Conservation (phyloP, 2,888 invertebrate genomes). For the Acrocyrtus sp. region DNA sequence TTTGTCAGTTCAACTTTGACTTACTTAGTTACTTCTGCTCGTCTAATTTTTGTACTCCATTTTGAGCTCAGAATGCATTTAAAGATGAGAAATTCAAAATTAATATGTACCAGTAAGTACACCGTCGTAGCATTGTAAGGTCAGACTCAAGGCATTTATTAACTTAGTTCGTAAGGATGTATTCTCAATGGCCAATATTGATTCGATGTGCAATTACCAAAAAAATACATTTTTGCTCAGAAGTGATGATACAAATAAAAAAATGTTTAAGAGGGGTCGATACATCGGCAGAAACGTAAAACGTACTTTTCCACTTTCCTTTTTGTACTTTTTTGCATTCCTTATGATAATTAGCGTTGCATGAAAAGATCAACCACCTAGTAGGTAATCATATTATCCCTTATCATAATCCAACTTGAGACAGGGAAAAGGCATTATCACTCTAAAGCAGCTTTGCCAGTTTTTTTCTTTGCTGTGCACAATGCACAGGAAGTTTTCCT, state of each 20-base stretch:
- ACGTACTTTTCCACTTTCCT: neutral
- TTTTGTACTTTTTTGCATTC: slow-evolving; percentile 6
- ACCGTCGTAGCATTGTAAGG: slow-evolving; percentile 22
- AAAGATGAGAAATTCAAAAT: slow-evolving; percentile 14
- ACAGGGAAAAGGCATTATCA: neutral
- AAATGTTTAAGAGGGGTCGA: slow-evolving; percentile 44
- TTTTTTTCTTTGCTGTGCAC: too few species aligned
- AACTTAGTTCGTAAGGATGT: slow-evolving; percentile 15
- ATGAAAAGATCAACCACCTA: slow-evolving; percentile 6
- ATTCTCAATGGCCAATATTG: neutral
- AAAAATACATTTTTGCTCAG: slow-evolving; percentile 41
- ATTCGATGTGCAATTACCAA: neutral
- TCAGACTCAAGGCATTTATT: slow-evolving; percentile 49
- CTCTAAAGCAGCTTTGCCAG: too few species aligned
- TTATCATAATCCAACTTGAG: neutral
- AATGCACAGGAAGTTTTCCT: neutral
- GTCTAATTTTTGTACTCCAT: slow-evolving; percentile 29
- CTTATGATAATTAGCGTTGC: slow-evolving; percentile 9
- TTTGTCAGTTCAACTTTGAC: neutral
- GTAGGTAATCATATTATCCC: neutral
- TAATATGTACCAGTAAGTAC: slow-evolving; percentile 3
- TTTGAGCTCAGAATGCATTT: slow-evolving; percentile 24
- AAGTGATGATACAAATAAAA: slow-evolving; percentile 46
- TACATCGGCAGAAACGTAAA: slow-evolving; percentile 37
- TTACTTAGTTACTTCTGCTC: neutral